Percentiles rank a stretch among this genome's conserved stretches.
Evolutionary conservation across 2,113 vertebrate species (phyloP).

Genomic region (human): DNA sequence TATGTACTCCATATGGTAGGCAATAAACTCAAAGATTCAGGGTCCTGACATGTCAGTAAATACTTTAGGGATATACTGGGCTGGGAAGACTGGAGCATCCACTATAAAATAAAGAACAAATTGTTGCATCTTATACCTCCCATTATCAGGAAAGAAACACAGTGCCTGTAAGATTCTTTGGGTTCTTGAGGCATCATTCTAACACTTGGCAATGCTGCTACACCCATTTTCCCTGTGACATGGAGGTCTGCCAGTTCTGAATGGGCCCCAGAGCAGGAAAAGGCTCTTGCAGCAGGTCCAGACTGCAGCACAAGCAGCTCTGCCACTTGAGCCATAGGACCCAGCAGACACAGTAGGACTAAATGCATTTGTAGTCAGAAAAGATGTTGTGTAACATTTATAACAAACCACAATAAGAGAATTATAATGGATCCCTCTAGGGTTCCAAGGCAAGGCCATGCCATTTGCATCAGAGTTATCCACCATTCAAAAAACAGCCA

Average conservation of each 20-base stretch:
- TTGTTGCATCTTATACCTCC: neutral
- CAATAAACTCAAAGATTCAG: neutral
- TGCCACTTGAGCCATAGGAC: neutral
- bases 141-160: neutral
- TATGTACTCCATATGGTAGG: neutral
- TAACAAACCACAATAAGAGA: neutral
- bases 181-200: neutral
- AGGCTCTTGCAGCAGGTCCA: neutral
- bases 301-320: rapidly evolving
- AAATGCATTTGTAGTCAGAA: neutral
- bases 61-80: neutral
- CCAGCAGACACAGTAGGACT: rapidly evolving
- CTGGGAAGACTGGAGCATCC: neutral
- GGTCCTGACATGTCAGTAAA: neutral
- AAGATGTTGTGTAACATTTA: rapidly evolving
- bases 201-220: neutral
- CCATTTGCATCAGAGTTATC: neutral
- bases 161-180: neutral
- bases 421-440: neutral
- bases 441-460: neutral
- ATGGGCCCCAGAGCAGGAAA: neutral
- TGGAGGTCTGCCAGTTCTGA: neutral
- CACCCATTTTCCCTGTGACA: rapidly evolving
- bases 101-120: neutral
- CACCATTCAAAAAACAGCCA: neutral